A percentile compares a stretch with the other conserved stretches of the same genome.
phyloP scores from a whole-genome alignment of 1,140 invertebrate species.

The Cyclargus thomasi region DNA sequence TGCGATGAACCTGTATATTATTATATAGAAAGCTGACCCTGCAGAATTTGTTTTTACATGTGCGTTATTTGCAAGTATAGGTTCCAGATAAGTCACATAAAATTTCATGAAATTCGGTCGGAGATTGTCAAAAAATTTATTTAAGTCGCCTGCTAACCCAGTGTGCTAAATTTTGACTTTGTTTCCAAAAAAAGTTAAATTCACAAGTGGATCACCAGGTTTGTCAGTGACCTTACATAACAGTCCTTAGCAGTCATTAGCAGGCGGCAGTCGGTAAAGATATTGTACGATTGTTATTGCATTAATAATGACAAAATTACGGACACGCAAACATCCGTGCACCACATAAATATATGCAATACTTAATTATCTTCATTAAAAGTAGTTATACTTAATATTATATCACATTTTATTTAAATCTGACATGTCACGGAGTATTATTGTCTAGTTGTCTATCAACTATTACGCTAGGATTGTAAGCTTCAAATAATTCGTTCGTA shows the following conservation, averaged over 20 bases:
- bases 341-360: background rate
- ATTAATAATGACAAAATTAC: slow-evolving; percentile 4
- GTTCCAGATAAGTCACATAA: no score
- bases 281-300: slow-evolving; percentile 10
- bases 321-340: background rate
- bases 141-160: no score
- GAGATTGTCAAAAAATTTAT: background rate
- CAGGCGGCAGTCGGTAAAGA: background rate
- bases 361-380: background rate
- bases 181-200: background rate
- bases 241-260: background rate
- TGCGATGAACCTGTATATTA: background rate
- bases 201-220: background rate
- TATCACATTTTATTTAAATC: background rate
- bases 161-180: background rate
- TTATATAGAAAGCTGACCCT: background rate
- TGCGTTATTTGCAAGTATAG: no score
- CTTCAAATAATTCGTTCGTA: no score
- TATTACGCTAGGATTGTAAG: no score
- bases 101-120: background rate
- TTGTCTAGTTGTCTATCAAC: background rate
- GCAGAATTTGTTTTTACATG: no score
- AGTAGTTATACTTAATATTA: background rate
- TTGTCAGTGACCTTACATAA: background rate
- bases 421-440: background rate